Evolutionary conservation across 1,140 invertebrate genomes (phyloP).

Genomic region (Pteromalus puparum): DNA sequence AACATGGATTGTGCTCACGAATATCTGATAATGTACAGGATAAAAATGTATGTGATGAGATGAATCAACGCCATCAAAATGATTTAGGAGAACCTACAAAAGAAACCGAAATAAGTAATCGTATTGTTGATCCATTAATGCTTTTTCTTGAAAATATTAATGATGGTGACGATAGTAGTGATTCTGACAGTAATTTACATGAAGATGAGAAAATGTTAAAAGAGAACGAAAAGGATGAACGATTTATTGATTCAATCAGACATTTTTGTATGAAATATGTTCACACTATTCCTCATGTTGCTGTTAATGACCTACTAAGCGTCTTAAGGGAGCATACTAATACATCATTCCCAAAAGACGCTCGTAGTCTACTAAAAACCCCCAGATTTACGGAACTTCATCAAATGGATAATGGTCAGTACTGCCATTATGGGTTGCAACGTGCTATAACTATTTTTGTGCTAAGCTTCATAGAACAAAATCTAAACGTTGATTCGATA

Average conservation of each 20-base stretch:
- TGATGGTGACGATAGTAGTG: background rate
- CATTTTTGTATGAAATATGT: background rate
- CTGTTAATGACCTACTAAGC: background rate
- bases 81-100: too few species aligned
- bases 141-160: too few species aligned
- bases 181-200: background rate
- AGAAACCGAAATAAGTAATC: too few species aligned
- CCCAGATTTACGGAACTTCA: background rate
- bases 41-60: too few species aligned
- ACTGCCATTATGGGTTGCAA: background rate
- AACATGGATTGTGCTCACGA: too few species aligned
- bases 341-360: conserved; percentile 1
- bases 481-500: background rate
- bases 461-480: background rate
- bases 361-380: background rate
- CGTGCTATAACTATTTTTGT: background rate
- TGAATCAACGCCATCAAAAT: too few species aligned
- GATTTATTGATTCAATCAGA: background rate
- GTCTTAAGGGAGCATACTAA: background rate
- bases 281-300: background rate
- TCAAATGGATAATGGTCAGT: background rate
- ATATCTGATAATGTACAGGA: too few species aligned
- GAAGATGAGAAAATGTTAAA: background rate
- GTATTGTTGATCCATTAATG: too few species aligned
- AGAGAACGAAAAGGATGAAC: background rate